Percentiles rank a stretch among this genome's conserved stretches.
These are phyloP conservation scores for Chaetura pelagica DNA, from an alignment of 2,113 vertebrate genomes.

Conservation along the genomic window DNA sequence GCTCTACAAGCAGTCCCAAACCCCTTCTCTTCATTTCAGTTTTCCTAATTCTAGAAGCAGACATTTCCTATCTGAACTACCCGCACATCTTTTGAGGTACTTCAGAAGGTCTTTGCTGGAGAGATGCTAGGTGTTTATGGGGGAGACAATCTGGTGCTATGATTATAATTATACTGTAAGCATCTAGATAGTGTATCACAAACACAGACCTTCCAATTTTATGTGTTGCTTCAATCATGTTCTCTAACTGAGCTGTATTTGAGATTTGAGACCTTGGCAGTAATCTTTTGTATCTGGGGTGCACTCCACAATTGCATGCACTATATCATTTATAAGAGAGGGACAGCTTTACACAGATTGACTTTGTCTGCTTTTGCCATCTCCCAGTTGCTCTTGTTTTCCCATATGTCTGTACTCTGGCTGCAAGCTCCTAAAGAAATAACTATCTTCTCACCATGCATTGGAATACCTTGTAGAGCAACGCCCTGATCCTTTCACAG, in stretches of 20 bases:
- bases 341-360: neutral
- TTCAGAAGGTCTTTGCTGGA: neutral
- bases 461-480: neutral
- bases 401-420: neutral
- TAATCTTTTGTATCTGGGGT: neutral
- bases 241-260: neutral
- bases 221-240: neutral
- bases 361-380: neutral
- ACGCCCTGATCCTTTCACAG: neutral
- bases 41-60: neutral
- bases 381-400: neutral
- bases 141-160: neutral
- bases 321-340: neutral
- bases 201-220: neutral
- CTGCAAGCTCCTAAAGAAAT: neutral
- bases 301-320: neutral
- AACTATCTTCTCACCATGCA: rapidly evolving
- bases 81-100: neutral
- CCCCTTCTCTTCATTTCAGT: neutral
- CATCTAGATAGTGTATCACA: neutral
- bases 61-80: neutral
- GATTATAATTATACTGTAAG: neutral
- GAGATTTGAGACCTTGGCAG: neutral
- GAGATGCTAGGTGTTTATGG: neutral
- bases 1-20: neutral